Evolutionary conservation across 2,113 vertebrate genomes (phyloP), one percentile per base, ranked within the genome.

Genomic region (Microcebus jonahi): DNA sequence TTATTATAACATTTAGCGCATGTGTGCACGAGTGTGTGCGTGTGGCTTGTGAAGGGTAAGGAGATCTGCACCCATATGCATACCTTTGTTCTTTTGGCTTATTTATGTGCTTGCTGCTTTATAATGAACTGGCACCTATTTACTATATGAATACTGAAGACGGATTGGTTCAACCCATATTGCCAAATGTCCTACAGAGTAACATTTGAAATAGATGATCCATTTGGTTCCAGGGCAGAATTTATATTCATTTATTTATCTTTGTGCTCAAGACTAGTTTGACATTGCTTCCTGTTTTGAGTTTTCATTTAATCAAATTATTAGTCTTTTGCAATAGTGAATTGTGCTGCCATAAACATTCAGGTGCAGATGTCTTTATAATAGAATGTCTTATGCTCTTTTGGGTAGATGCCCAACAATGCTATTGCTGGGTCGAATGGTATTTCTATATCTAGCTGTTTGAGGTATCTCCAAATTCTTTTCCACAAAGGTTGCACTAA

Each of bases 281-380:
- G 42, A 8, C 8, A 50, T 21, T 95, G 21, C 53, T 88, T 95
- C 79, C 34, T 68, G 42, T 70, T 91, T 94, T 5, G 8, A 94
- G n/a, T 55, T 87, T 94, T 92, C 48, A 83, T 76, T 91, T 87
- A 96, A 82, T 88, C 36, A 70, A 81, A 90, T 84, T 91, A 75
- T 34, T 88, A 80, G 65, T 83, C 8, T 80, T 68, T 93, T 84
- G 45, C 7, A 45, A 45, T 45, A 45, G 45, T 45, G 45, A 45
- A 45, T 45, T 45, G 45, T 45, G 45, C 45, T 45, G 45, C 45
- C 45, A 45, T 45, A 45, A 45, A 45, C 45, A 45, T 45, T 45
- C 45, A 6, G 45, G 45, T 45, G 7, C 45, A 45, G 45, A 45
- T 45, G 45, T 45, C 45, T 45, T 45, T 45, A 45, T 45, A 8